Conservation (phyloP, 2,113 vertebrate genomes). For the Osmerus eperlanus region DNA sequence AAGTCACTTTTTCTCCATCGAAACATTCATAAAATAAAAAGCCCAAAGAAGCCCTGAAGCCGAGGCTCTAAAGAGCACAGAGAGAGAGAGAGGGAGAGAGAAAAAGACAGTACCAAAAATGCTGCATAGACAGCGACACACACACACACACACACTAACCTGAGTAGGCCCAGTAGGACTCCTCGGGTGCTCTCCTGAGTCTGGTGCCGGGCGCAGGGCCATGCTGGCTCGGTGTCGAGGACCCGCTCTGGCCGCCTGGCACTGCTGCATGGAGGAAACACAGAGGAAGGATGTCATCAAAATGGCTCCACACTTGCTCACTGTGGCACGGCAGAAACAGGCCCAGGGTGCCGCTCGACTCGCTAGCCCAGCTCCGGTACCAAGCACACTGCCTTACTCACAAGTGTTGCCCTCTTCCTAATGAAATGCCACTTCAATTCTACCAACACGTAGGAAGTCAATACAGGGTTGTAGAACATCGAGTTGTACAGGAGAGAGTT, state of each 20-base stretch:
- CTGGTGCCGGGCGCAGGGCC: slow-evolving; percentile 73
- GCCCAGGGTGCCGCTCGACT: neutral
- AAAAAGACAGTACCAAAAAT: slow-evolving; percentile 6
- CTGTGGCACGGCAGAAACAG: neutral
- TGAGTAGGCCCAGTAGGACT: slow-evolving; percentile 95
- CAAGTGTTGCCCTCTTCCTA: no score
- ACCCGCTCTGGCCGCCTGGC: slow-evolving; percentile 79
- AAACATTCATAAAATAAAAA: slow-evolving; percentile 59
- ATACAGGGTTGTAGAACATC: neutral
- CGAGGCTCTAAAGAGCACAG: slow-evolving; percentile 26
- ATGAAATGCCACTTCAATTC: neutral
- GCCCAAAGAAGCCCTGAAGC: slow-evolving; percentile 54
- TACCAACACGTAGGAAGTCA: neutral
- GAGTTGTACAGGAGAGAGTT: neutral
- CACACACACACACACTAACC: slow-evolving; percentile 66
- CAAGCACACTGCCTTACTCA: no score
- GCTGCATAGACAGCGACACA: slow-evolving; percentile 21
- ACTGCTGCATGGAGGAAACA: slow-evolving; percentile 69
- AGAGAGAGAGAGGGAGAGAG: neutral
- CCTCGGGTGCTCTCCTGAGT: slow-evolving; percentile 76
- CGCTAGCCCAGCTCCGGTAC: no score
- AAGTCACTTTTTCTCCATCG: slow-evolving; percentile 58
- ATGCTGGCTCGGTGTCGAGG: slow-evolving; percentile 50
- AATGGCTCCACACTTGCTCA: neutral
- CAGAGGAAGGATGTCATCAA: slow-evolving; percentile 32